Evolutionary conservation across 1,140 invertebrate genomes (phyloP).

Genomic region (Propsilocerus akamusi): DNA sequence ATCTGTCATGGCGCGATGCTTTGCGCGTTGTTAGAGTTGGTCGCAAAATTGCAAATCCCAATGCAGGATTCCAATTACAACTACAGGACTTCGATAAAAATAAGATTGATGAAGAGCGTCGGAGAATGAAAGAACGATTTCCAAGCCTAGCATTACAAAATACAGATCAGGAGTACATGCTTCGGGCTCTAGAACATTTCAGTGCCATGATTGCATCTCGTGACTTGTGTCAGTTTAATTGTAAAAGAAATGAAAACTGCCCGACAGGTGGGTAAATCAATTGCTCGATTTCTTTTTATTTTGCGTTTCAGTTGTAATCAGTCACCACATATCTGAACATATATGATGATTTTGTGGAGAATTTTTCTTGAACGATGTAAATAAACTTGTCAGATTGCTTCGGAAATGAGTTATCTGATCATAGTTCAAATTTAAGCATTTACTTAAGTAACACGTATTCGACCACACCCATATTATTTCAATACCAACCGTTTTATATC

Average conservation of each 20-base stretch:
- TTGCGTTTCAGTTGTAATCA: conserved; percentile 26
- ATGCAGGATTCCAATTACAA: conserved; percentile 87
- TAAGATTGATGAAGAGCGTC: conserved; percentile 60
- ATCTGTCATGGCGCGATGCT: conserved; percentile 80
- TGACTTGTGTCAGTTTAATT: conserved; percentile 71
- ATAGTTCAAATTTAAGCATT: background rate
- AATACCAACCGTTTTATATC: background rate
- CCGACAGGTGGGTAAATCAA: conserved; percentile 53
- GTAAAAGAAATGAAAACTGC: conserved; percentile 62
- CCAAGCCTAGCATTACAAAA: conserved; percentile 46
- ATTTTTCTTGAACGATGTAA: background rate
- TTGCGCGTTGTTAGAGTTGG: conserved; percentile 83
- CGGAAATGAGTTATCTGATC: background rate
- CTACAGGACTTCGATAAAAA: conserved; percentile 79
- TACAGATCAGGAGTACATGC: conserved; percentile 56
- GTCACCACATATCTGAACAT: conserved; percentile 16
- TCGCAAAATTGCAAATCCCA: conserved; percentile 81
- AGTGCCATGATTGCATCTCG: conserved; percentile 54
- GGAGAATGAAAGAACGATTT: conserved; percentile 63
- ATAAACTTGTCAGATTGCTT: background rate
- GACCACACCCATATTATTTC: background rate
- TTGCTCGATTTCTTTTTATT: too few relatives aligned
- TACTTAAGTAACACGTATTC: background rate
- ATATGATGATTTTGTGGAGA: too few relatives aligned
- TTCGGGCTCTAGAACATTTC: conserved; percentile 57